Base-by-base conservation (phyloP, 1,140 invertebrate species). In the Oppia nitens region DNA sequence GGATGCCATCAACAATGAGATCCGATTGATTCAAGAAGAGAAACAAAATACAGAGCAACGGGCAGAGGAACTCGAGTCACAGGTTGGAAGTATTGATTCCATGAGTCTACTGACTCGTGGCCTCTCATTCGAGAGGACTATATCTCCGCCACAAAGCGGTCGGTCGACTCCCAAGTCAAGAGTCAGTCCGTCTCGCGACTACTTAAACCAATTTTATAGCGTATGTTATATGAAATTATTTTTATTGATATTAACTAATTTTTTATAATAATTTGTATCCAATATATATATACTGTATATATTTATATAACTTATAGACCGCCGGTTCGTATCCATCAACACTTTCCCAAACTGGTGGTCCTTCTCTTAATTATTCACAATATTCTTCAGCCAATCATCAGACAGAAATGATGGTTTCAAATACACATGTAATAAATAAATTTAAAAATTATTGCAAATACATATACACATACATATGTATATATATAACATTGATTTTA, bases 1-100 rank as follows among this genome's bases (percentile, higher is more conserved):
- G 50, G 94, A 99, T 75, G 96, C 95, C 64, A 99, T 99, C 66
- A 98, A 99, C 74, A 96, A 96, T 70, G 96, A 99, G 78, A 99
- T 99, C 64, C 75, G 80, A 63, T 75, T 95, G 65, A 95, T 96
- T 50, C 89, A 98, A 78, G 94, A 98, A 75, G 95, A 99, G 75
- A 99, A 99, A 59, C 90, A 98, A 72, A 92, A 81, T 67, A 73
- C 75, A 52, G 95, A 98, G 73, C 87, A 92, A 1, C 70, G 93
- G 55, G 94, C 94, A 1, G 95, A 98, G 73, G 93, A 98, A 72
- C 74, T 99, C 29, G 95, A 98, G 72, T 93, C 89, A 59, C 79
- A 92, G 66, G 92, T 97, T 59, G 92, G 91, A 64, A 93, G 87
- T 71, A 79, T 92, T 67, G 88, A 93, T 53, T 62, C 56, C 6